A percentile compares a stretch with the other conserved stretches of the same genome.
These are phyloP conservation scores for Corythornis vintsioides DNA, from an alignment of 2,113 vertebrate genomes.

Conservation along the genomic window DNA sequence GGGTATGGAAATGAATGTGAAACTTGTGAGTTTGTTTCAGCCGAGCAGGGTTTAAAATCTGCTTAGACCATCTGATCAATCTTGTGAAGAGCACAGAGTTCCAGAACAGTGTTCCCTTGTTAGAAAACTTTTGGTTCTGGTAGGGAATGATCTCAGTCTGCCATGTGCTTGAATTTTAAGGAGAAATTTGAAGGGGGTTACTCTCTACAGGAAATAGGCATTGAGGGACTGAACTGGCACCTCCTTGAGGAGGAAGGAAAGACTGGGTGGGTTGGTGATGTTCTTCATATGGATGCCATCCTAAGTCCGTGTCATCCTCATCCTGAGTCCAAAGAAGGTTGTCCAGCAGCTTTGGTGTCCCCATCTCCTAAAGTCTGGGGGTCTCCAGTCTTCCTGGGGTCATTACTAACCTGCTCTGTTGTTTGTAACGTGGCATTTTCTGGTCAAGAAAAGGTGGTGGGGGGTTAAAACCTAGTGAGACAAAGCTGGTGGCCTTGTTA, in stretches of 20 bases:
- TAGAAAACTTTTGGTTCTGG: constrained; percentile 20
- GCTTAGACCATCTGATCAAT: constrained; percentile 55
- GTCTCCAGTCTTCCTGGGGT: not conserved
- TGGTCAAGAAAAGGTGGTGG: not conserved
- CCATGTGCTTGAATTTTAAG: not conserved
- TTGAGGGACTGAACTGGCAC: not conserved
- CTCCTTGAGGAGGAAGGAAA: not conserved
- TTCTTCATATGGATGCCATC: not conserved
- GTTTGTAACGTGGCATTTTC: fast-evolving
- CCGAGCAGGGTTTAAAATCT: constrained; percentile 56
- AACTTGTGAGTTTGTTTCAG: constrained; percentile 48
- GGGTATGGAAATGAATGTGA: constrained; percentile 52
- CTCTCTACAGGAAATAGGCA: not conserved
- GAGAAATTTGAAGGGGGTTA: not conserved
- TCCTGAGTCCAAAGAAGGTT: not conserved
- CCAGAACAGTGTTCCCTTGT: constrained; percentile 35
- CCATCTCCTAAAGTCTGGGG: not conserved
- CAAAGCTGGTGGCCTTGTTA: not conserved
- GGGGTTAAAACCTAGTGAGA: not conserved
- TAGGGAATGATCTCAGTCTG: not conserved
- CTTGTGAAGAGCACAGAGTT: constrained; percentile 51
- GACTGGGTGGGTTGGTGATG: fast-evolving
- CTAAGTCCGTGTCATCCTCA: not conserved
- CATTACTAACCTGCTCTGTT: not conserved
- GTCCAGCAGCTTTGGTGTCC: not conserved